phyloP scores from a whole-genome alignment of 2,797 vertebrate genomes.

The Nothura maculosa region DNA sequence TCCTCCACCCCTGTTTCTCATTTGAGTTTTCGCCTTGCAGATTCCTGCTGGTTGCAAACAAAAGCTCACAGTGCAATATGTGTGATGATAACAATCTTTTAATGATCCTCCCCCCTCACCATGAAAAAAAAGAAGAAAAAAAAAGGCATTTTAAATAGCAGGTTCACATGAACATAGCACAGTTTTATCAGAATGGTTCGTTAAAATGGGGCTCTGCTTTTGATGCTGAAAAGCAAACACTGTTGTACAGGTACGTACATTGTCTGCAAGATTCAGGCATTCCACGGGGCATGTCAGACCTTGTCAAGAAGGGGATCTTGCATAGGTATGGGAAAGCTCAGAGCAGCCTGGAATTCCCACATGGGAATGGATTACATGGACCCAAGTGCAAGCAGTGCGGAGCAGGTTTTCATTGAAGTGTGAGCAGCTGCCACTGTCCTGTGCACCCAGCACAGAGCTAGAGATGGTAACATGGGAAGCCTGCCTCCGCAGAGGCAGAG shows the following conservation, averaged over 20 bases:
- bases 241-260: neutral
- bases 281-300: neutral
- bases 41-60: constrained; percentile 1
- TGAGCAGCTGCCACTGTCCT: neutral
- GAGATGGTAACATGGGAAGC: neutral
- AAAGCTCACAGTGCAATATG: neutral
- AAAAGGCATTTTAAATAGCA: neutral
- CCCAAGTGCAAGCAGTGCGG: neutral
- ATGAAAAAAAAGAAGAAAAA: too few species aligned
- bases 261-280: neutral
- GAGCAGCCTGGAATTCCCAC: neutral
- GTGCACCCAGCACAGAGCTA: neutral
- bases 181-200: neutral
- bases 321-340: neutral
- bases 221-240: neutral
- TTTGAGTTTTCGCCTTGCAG: constrained; percentile 35
- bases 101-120: neutral
- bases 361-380: neutral
- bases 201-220: neutral
- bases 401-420: neutral
- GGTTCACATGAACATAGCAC: neutral
- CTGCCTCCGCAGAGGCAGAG: neutral
- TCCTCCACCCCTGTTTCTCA: neutral
- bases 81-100: neutral
- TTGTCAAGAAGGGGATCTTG: neutral